Conservation (phyloP, 1,140 invertebrate species). For the Marisa cornuarietis region DNA sequence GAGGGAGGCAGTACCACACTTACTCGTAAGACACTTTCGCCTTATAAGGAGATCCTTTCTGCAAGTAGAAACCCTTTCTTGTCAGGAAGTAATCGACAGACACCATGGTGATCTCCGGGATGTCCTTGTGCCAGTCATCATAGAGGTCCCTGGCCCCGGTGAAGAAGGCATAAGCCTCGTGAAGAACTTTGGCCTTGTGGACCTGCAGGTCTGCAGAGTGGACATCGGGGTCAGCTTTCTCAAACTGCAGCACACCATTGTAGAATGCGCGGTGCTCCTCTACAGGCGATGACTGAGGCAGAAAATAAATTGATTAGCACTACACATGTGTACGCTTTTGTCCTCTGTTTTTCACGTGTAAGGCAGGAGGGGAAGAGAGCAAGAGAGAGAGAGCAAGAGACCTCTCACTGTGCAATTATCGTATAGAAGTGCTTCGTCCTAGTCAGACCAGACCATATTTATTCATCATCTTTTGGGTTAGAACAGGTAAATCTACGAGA, state of each 20-base stretch:
- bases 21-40: slow-evolving; percentile 38
- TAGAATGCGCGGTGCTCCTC: slow-evolving; percentile 24
- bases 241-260: slow-evolving; percentile 27
- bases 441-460: no score
- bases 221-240: slow-evolving; percentile 20
- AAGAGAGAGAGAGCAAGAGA: no score
- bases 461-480: no score
- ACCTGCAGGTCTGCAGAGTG: slow-evolving; percentile 11
- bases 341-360: no score
- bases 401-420: no score
- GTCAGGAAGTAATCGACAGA: slow-evolving; percentile 33
- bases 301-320: not conserved
- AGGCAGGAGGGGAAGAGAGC: no score
- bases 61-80: slow-evolving; percentile 35
- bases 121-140: slow-evolving; percentile 15
- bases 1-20: not conserved
- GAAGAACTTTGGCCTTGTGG: slow-evolving; percentile 30
- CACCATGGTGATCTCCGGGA: slow-evolving; percentile 33
- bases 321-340: no score
- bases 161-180: slow-evolving; percentile 34
- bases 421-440: no score
- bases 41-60: slow-evolving; percentile 40
- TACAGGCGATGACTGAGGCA: not conserved
- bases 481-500: no score
- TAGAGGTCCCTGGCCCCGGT: slow-evolving; percentile 34